Conservation (phyloP, 2,888 invertebrate species). For the Diaphora mendica region DNA sequence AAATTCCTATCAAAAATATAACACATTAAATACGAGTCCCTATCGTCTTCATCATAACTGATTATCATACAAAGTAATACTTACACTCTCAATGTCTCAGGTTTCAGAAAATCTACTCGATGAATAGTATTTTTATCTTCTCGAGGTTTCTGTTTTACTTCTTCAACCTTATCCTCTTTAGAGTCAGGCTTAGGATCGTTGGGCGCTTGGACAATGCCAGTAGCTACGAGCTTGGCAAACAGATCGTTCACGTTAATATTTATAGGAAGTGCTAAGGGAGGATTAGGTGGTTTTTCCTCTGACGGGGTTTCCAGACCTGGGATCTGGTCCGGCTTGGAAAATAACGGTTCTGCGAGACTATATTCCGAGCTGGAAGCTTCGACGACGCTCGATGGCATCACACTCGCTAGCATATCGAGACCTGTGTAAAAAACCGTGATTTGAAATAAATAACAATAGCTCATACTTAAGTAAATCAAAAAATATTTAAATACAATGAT, state of each 20-base stretch:
- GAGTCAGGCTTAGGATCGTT: constrained; percentile 57
- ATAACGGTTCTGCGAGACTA: constrained; percentile 81
- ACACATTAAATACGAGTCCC: not conserved
- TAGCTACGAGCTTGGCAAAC: constrained; percentile 94
- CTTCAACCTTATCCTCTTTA: constrained; percentile 58
- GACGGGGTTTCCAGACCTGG: constrained; percentile 74
- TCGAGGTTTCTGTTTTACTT: constrained; percentile 56
- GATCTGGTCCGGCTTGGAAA: constrained; percentile 66
- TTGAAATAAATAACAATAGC: not conserved
- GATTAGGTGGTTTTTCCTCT: constrained; percentile 66
- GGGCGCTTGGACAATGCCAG: constrained; percentile 83
- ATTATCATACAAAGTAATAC: constrained; percentile 57
- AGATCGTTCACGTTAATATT: constrained; percentile 92
- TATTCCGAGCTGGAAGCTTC: constrained; percentile 86
- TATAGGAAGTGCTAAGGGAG: constrained; percentile 63
- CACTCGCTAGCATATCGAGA: constrained; percentile 89
- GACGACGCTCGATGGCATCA: constrained; percentile 87
- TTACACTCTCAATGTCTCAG: constrained; percentile 91
- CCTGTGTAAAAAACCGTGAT: constrained; percentile 52
- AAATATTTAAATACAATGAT: not conserved
- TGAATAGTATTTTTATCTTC: constrained; percentile 82
- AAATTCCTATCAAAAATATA: not conserved
- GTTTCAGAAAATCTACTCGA: constrained; percentile 88
- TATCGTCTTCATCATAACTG: not conserved
- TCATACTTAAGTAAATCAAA: not conserved